Evolutionary conservation across 2,888 invertebrate species (phyloP), one percentile per base, ranked within the genome.

Genomic region (Lasioglossum calceatum): DNA sequence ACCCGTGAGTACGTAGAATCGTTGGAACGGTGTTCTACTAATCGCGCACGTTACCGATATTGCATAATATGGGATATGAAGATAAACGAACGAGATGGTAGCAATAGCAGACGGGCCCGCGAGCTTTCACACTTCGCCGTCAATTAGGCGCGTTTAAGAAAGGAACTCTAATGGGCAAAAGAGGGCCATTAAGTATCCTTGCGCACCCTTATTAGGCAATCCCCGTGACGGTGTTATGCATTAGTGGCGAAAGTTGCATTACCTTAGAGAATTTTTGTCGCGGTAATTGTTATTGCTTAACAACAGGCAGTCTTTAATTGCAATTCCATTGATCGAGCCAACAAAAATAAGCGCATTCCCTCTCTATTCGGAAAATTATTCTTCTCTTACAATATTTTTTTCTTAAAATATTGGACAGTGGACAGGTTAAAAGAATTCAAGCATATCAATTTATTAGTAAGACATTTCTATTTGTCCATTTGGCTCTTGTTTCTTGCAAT

Each of bases 91-190:
- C n/a, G n/a, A n/a, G 70, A 42, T 42, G 70, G 70, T 36, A 36
- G 44, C 73, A 50, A 67, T 50, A 74, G 82, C 36, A 27, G 27
- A n/a, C 42, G 44, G 44, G 23, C 16, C 42, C n/a, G 16, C 32
- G 10, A 61, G 71, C 64, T 80, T 86, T 76, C 77, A 47, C 44
- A 70, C 58, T 70, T 87, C 83, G 77, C 47, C 78, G 36, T 77
- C 73, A 76, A 83, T 87, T 83, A 86, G 64, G n/a, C 8, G 27
- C 32, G 44, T 86, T 87, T 86, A 86, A 61, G 81, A 83, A 73
- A 67, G 50, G 72, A 50, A 27, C 50, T 70, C 86, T 83, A 87
- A 87, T 67, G 64, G 72, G 50, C 72, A 73, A 64, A 42, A 64
- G 75, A 61, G 54, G 58, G 54, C 44, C 76, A 54, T 61, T 81